Evolutionary conservation across 64 coral and sea anemone species (phyloP), one percentile per base, ranked within the genome.

Genomic region (Acropora yongei): DNA sequence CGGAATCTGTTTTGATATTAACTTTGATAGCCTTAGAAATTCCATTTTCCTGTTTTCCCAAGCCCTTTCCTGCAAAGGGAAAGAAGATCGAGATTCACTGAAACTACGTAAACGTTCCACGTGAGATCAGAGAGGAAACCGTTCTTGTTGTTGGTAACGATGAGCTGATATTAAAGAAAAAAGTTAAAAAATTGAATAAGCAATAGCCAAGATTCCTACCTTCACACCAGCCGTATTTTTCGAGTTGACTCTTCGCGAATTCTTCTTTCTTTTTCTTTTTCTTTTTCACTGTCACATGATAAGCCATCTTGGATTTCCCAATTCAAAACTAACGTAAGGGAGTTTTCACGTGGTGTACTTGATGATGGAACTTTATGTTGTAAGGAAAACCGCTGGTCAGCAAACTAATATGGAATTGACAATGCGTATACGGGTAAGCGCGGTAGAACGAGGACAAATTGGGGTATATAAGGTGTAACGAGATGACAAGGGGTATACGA

Each of bases 11-110:
- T 79, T 98, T 98, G 40, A 98, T 88, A 18, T 92, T 95, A 79
- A 98, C 97, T 96, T 98, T 98, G 12, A 98, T 96, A 7, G 97
- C 94, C 78, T 90, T 88, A 44, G 87, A 84, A 85, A 95, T 98
- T 8, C 97, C 97, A 85, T 75, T 85, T 68, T 98, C 97, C 79
- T 98, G 94, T 91, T 91, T 98, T 1, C 97, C 97, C n/a, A 98
- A 83, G 5, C 97, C 97, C 96, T 98, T 98, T 10, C 97, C 97
- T 98, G 68, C 17, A 73, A 80, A 83, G 19, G 9, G 49, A 78
- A 10, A 55, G 51, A 55, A 55, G 51, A 30, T 30, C 30, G 30
- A 30, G 30, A 30, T 30, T 30, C 30, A 30, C 30, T 30, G 30
- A 30, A 30, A 30, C 30, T 30, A 30, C 30, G 30, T 55, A 7